A percentile compares a stretch with the other conserved stretches of the same genome.
Evolutionary conservation across 2,113 vertebrate genomes (phyloP).

Genomic region (Sturnira hondurensis): DNA sequence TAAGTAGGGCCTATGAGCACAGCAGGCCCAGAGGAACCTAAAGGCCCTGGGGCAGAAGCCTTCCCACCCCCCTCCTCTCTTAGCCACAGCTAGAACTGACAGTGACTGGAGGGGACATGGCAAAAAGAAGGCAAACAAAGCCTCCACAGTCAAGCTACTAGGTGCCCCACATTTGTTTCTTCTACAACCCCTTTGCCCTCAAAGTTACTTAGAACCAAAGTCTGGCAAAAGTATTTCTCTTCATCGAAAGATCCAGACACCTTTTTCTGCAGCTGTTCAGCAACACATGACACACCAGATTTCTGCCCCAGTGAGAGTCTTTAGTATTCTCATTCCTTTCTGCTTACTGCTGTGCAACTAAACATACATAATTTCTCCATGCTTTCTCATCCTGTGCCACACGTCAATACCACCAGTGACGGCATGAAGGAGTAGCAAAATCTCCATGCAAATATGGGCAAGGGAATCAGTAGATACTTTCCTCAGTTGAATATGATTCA

Average conservation of each 20-base stretch:
- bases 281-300: conserved; percentile 46
- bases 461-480: not conserved
- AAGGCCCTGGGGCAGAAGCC: not conserved
- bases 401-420: not conserved
- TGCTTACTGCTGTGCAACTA: conserved; percentile 43
- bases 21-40: not conserved
- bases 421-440: not conserved
- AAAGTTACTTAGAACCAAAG: conserved; percentile 16
- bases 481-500: not conserved
- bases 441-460: not conserved
- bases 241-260: conserved; percentile 14
- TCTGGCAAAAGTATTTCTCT: conserved; percentile 35
- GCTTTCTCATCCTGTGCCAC: not conserved
- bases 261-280: conserved; percentile 48
- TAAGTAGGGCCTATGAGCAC: not conserved
- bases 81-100: not conserved
- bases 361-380: conserved; percentile 16
- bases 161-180: not conserved
- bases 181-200: not conserved
- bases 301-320: conserved; percentile 46
- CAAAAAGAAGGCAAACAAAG: conserved; percentile 21
- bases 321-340: conserved; percentile 48
- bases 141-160: not conserved
- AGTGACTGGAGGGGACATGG: not conserved
- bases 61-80: not conserved